Evolutionary conservation across 1,140 invertebrate genomes (phyloP).

Genomic region (Megalonaias nervosa): DNA sequence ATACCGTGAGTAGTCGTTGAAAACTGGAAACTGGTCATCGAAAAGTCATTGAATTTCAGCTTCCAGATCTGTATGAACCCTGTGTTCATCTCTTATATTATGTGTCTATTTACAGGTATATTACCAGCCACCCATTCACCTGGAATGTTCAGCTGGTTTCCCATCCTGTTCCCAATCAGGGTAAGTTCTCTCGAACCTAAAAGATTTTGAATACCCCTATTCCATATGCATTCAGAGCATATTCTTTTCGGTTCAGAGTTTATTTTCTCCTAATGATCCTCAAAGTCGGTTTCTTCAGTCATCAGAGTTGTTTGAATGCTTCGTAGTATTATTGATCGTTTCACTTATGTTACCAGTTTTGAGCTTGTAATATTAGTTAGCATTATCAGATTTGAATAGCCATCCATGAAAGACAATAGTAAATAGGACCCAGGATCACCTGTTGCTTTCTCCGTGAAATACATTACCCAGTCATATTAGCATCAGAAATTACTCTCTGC

Average conservation of each 20-base stretch:
- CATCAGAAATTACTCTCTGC: no score
- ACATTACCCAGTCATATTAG: no score
- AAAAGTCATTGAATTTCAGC: background rate
- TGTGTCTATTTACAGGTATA: slow-evolving; percentile 75
- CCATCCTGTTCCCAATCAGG: slow-evolving; percentile 91
- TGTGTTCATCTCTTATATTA: background rate
- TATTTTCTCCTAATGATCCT: background rate
- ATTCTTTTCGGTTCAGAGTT: background rate
- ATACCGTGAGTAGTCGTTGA: no score
- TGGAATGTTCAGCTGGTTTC: slow-evolving; percentile 98
- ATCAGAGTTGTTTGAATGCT: background rate
- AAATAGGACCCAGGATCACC: no score
- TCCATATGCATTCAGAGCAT: background rate
- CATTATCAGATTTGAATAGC: no score
- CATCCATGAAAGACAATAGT: no score
- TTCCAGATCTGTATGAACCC: background rate
- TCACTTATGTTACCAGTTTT: background rate
- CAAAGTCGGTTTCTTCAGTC: background rate
- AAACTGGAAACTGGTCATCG: no score
- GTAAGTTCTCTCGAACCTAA: slow-evolving; percentile 42
- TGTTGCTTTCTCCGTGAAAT: no score
- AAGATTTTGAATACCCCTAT: background rate
- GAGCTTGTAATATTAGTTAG: no score
- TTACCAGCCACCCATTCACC: slow-evolving; percentile 88
- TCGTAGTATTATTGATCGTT: background rate